Base-by-base conservation (phyloP, 2,113 vertebrate genomes). In the Corythoichthys intestinalis region DNA sequence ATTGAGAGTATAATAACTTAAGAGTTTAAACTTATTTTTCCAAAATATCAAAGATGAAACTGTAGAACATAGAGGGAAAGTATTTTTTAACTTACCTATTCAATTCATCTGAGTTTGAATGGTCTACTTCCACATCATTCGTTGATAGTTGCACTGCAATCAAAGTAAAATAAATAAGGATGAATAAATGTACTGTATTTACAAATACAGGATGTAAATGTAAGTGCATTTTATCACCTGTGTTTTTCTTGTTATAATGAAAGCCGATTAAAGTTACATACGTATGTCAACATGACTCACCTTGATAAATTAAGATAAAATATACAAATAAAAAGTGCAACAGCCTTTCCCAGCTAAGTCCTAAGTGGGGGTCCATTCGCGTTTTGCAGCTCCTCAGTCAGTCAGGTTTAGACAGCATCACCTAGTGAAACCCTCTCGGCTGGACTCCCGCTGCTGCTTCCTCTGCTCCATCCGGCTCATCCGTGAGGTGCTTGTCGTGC, bases 351-450 rank as follows among this genome's bases (percentile, higher is more conserved):
- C 85, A 80, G 77, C 82, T 67, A 4, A 77, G 73, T 71, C 80
- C 76, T 75, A 86, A 82, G 77, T 80, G 48, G 60, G 86, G 88
- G 88, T 92, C 92, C 92, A 93, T 93, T 83, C 85, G 89, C 87
- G 85, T 84, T 71, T 79, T 83, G 71, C 64, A 75, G 77, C 80
- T 81, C 80, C 82, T 76, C 77, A 75, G 65, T 85, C 86, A 80
- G 76, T 77, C 72, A 46, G 78, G 76, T 66, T 14, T 67, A 67
- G 76, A 77, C 79, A 78, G 87, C 87, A 86, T 87, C 85, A 88
- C 87, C 86, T 75, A 80, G 67, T 87, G 73, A 85, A 72, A 67
- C 75, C 28, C 78, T 79, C 80, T 69, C 76, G 72, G 78, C 79
- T 83, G 74, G 75, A 74, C 75, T 71, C 81, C 78, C 77, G 82